Conservation (phyloP, 2,113 vertebrate genomes). For the Cichladusa arquata region DNA sequence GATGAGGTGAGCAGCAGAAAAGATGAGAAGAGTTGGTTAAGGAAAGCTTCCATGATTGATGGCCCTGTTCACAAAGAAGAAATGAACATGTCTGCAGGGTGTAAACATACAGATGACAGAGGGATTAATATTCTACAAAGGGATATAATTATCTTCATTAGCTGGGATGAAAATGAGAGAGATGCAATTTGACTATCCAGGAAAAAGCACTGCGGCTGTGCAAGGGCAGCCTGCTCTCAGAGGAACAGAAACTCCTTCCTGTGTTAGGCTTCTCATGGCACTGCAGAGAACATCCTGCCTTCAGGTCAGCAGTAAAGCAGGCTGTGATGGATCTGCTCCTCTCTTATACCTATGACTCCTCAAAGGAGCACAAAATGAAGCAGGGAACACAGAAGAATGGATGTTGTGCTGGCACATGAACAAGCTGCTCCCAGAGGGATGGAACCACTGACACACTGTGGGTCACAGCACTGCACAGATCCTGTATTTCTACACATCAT, state of each 20-base stretch:
- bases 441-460: too few species aligned
- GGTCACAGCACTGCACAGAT: background rate
- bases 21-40: background rate
- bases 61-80: background rate
- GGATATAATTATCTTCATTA: conserved; percentile 1
- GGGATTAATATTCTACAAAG: background rate
- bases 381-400: background rate
- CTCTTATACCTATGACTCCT: background rate
- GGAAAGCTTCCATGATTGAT: background rate
- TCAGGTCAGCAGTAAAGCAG: background rate
- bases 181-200: background rate
- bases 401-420: background rate
- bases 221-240: background rate
- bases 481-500: background rate
- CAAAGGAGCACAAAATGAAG: background rate
- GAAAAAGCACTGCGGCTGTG: background rate
- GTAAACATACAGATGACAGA: conserved; percentile 13
- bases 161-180: background rate
- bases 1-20: background rate
- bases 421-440: background rate
- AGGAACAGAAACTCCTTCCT: background rate
- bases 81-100: background rate
- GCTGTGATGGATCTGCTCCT: background rate
- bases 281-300: background rate
- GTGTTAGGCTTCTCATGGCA: background rate